phyloP scores from a whole-genome alignment of 2,113 vertebrate genomes.

The Zosterops pallidus region DNA sequence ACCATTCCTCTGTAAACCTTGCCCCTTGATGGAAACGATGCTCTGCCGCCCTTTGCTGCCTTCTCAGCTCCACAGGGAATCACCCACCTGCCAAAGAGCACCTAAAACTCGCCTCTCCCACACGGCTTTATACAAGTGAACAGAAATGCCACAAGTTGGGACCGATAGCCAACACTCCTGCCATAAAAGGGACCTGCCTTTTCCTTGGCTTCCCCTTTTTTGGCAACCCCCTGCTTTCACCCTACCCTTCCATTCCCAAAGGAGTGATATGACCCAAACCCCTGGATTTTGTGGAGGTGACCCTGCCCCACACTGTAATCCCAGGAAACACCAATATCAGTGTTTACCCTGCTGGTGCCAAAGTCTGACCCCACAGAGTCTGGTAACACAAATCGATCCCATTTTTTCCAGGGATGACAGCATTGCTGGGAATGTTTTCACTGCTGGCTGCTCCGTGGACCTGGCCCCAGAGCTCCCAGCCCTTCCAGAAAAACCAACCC shows the following conservation, averaged over 20 bases:
- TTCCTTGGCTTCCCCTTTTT: neutral
- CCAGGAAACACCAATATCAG: neutral
- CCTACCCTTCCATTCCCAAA: neutral
- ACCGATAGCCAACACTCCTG: accelerated
- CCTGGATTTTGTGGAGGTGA: neutral
- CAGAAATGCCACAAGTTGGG: neutral
- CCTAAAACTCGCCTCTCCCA: accelerated
- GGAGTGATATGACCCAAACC: accelerated
- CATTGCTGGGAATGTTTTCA: neutral
- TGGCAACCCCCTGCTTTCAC: accelerated
- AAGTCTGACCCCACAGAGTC: neutral
- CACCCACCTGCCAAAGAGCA: neutral
- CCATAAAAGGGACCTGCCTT: accelerated
- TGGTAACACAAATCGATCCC: neutral
- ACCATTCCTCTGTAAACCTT: neutral
- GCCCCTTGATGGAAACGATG: accelerated
- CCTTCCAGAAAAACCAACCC: neutral
- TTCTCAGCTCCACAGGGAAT: neutral
- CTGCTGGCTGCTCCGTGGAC: accelerated
- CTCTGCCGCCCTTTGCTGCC: neutral
- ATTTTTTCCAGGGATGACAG: neutral
- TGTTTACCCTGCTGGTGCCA: neutral
- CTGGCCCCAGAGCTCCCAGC: neutral
- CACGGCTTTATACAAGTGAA: accelerated
- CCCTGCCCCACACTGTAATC: neutral